These are phyloP conservation scores for Alligator sinensis DNA, from an alignment of 2,113 vertebrate species.

Conservation along the genomic window DNA sequence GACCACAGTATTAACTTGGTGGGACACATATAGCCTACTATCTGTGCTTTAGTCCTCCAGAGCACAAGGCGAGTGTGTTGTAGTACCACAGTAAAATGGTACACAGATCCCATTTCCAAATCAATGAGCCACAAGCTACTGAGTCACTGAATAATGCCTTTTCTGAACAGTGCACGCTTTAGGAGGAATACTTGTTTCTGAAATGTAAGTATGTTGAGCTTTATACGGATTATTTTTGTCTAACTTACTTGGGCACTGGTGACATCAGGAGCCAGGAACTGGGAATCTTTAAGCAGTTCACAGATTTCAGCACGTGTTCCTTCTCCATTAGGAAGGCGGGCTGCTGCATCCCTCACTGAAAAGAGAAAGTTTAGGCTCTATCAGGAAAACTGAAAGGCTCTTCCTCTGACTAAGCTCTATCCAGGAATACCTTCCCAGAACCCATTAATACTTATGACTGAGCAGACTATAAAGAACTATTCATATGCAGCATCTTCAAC, in stretches of 20 bases:
- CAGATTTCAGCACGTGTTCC: slow-evolving; percentile 98
- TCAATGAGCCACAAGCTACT: background rate
- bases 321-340: slow-evolving; percentile 95
- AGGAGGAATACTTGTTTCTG: background rate
- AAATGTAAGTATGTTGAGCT: background rate
- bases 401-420: background rate
- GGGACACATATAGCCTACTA: background rate
- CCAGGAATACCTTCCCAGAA: background rate
- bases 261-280: slow-evolving; percentile 96
- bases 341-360: slow-evolving; percentile 94
- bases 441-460: accelerated
- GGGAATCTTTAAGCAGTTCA: slow-evolving; percentile 96
- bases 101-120: background rate
- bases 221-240: background rate
- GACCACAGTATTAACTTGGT: background rate
- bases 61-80: background rate
- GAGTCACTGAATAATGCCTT: background rate
- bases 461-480: background rate
- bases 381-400: background rate
- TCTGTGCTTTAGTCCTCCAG: background rate
- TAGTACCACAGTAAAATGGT: background rate
- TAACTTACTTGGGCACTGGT: slow-evolving; percentile 92
- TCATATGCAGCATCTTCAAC: background rate
- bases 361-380: background rate
- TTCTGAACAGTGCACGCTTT: background rate